Percentiles rank a stretch among this genome's conserved stretches.
phyloP scores from a whole-genome alignment of 2,113 vertebrate species.

The Grantiella picta region DNA sequence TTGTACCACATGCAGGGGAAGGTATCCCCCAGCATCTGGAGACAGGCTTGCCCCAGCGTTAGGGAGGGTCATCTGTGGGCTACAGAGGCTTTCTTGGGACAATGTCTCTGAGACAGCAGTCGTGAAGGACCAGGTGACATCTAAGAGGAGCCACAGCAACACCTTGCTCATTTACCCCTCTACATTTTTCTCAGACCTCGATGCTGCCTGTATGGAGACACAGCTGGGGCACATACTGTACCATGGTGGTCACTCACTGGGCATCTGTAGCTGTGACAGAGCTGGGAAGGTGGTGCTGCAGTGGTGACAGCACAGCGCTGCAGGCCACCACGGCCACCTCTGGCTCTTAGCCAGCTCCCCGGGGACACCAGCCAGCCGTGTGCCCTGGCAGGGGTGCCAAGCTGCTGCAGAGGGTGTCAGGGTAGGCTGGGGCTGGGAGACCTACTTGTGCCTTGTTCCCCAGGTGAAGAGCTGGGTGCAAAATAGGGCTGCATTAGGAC shows the following conservation, averaged over 20 bases:
- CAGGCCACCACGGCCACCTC: not conserved
- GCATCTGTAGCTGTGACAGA: not conserved
- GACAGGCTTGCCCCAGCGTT: not conserved
- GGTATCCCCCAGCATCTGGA: not conserved
- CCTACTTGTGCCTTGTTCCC: not conserved
- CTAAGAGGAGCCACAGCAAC: not conserved
- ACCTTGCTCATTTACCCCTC: not conserved
- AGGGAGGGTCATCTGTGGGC: not conserved
- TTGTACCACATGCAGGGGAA: not conserved
- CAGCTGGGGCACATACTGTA: not conserved
- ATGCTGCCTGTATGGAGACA: not conserved
- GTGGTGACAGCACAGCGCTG: not conserved
- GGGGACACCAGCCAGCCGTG: accelerated
- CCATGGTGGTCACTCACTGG: accelerated
- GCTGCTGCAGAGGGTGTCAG: not conserved
- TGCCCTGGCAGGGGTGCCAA: not conserved
- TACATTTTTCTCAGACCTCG: accelerated
- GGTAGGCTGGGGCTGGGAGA: not conserved
- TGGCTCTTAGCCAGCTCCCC: accelerated
- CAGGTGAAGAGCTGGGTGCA: not conserved
- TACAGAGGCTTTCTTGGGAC: not conserved
- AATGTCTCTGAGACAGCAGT: not conserved
- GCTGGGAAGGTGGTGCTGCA: not conserved
- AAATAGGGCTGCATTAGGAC: not conserved
- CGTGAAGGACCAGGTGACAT: not conserved